Evolutionary conservation across 2,888 invertebrate species (phyloP).

Genomic region (Torymus tubicola): DNA sequence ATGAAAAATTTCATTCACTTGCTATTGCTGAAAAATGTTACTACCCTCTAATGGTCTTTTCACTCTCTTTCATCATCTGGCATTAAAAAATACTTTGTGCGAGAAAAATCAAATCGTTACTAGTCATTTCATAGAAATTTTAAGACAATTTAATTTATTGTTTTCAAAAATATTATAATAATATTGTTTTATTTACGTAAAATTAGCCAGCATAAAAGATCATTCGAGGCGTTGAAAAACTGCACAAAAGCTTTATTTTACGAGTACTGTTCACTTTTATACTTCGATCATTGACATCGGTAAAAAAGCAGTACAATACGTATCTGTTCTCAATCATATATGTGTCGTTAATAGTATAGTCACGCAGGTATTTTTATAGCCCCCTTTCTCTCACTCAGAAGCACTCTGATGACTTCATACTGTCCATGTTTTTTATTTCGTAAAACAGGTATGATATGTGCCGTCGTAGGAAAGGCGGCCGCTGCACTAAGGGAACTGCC

Average conservation of each 20-base stretch:
- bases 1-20: conserved; percentile 36
- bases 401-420: conserved; percentile 70
- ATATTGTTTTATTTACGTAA: neutral
- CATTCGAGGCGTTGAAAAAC: conserved; percentile 44
- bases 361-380: conserved; percentile 54
- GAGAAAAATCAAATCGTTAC: too few relatives aligned
- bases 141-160: too few relatives aligned
- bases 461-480: conserved; percentile 96
- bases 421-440: conserved; percentile 73
- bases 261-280: conserved; percentile 45
- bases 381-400: conserved; percentile 25
- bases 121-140: too few relatives aligned
- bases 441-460: conserved; percentile 97
- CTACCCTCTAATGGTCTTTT: conserved; percentile 34
- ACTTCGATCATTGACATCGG: conserved; percentile 42
- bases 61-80: too few relatives aligned
- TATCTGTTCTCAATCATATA: conserved; percentile 40
- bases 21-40: conserved; percentile 21
- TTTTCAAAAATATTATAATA: too few relatives aligned
- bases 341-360: conserved; percentile 46
- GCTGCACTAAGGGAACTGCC: conserved; percentile 98
- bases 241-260: conserved; percentile 46
- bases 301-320: conserved; percentile 40
- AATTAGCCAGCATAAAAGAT: neutral
- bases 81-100: neutral